Base-by-base conservation (phyloP, 2,797 vertebrate genomes). In the Gymnocypris eckloni region DNA sequence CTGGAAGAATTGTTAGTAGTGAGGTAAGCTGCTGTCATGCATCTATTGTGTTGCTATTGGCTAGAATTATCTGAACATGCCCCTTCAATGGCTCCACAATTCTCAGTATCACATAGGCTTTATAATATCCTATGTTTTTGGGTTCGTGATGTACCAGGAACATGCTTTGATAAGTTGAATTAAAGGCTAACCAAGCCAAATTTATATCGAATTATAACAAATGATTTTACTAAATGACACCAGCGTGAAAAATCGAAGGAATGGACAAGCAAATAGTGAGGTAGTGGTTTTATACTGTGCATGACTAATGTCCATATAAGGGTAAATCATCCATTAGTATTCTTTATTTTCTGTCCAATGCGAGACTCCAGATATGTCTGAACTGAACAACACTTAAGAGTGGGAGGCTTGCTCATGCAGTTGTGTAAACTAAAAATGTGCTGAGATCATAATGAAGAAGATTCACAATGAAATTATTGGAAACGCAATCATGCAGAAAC, bases 21-120 rank as follows among this genome's bases (percentile, higher is more conserved):
- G 77, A 79, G 77, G 56, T 79, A 61, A 61, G 39, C 52, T 56
- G 33, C 50, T n/a, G 50, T 39, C 75, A 39, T 77, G 52, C 22
- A 61, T 79, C 77, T 61, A 11, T 61, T 11, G 39, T 79, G 37
- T 79, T 45, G 8, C 39, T 18, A 43, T 64, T 79, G 77, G 39
- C 56, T 56, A 18, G 13, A 73, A 50, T 50, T 18, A 16, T 73
- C 71, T 25, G n/a, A 79, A 18, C 39, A 61, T 79, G 56, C 22
- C 61, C 25, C 6, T 61, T 43, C 39, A 61, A 43, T 79, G 75
- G 20, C 12, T 77, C 33, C 3, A 37, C 20, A 56, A 39, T 56
- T 41, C 39, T 61, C 28, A 43, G 39, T 45, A 61, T 79, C 56
- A 43, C 56, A 79, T 28, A 28, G 15, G 56, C 8, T 61, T 61